Base-by-base conservation (phyloP, 2,797 vertebrate species). In the Naso thynnoides region DNA sequence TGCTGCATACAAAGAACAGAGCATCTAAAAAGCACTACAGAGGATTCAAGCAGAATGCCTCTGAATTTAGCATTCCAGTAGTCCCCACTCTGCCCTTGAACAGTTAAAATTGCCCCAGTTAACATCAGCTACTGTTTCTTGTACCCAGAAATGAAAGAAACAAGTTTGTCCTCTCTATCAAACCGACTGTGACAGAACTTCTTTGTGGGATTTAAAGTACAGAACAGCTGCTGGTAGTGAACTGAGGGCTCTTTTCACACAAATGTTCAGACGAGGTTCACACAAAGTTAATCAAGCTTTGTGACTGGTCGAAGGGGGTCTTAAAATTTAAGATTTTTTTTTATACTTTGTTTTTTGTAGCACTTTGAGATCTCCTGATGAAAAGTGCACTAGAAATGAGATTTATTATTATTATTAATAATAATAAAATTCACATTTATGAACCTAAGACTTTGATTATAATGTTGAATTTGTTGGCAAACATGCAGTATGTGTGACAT, bases 1-100 rank as follows among this genome's bases (percentile, higher is more conserved):
- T 24, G 49, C 36, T 42, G n/a, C 21, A 59, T 29, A 42, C 33
- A 42, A 67, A 73, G 70, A 58, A 58, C 18, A 49, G 15, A 41
- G 55, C 72, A 74, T 81, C 27, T 71, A 56, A 85, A 71, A 83
- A 86, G 79, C 50, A 76, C 79, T 13, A 56, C 29, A 66, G 70
- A 58, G 38, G 69, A 48, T 69, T 59, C 9, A 19, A 48, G 62
- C 23, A 63, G 60, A 63, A 68, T 47, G 39, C 18, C 33, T 74
- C 24, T 29, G n/a, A 42, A 16, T 59, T 68, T 27, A 70, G 47
- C 5, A 49, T 75, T 72, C 47, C 44, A 47, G 6, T 16, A 39
- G 50, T 45, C 62, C 61, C 64, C 70, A 0, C 33, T 49, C 39
- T 61, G 56, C 54, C 73, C 75, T 76, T 70, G 63, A 85, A 73